A percentile compares a stretch with the other conserved stretches of the same genome.
These are phyloP conservation scores for Phalera bucephala DNA, from an alignment of 2,888 invertebrate species.

Conservation along the genomic window DNA sequence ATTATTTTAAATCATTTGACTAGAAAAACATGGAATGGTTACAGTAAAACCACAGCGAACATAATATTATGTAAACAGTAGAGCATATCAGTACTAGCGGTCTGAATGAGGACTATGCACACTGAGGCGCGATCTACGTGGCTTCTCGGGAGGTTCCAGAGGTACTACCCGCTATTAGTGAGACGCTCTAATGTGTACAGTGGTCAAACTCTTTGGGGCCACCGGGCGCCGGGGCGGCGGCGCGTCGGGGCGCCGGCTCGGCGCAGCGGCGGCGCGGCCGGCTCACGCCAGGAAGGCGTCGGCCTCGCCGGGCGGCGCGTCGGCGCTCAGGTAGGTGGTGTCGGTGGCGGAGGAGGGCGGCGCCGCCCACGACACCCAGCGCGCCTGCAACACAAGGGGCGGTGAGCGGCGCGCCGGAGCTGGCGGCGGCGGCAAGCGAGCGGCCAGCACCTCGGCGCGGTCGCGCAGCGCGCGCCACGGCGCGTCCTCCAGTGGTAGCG, in stretches of 20 bases:
- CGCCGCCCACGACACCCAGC: constrained; percentile 62
- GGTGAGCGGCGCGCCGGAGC: neutral
- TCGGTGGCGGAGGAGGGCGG: constrained; percentile 54
- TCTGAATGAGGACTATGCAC: no score
- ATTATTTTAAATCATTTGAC: neutral
- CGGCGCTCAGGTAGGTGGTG: constrained; percentile 65
- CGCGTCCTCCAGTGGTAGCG: constrained; percentile 86
- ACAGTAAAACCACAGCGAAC: neutral
- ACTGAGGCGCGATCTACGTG: no score
- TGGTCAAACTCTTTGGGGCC: no score
- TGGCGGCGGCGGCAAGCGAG: constrained; percentile 13
- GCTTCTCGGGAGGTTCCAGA: no score
- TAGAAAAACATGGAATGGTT: neutral
- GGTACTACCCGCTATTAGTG: no score
- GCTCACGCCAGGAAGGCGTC: constrained; percentile 41
- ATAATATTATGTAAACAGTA: no score
- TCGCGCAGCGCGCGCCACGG: constrained; percentile 48
- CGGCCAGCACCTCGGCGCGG: constrained; percentile 40
- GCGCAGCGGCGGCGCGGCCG: neutral
- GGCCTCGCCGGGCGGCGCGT: constrained; percentile 42
- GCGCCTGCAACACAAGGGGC: constrained; percentile 36
- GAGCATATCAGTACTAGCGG: no score
- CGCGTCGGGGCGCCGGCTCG: no score
- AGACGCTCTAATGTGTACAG: no score
- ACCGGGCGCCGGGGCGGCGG: neutral